These are phyloP conservation scores for Euura lappo DNA, from an alignment of 1,140 invertebrate species.

Conservation along the genomic window DNA sequence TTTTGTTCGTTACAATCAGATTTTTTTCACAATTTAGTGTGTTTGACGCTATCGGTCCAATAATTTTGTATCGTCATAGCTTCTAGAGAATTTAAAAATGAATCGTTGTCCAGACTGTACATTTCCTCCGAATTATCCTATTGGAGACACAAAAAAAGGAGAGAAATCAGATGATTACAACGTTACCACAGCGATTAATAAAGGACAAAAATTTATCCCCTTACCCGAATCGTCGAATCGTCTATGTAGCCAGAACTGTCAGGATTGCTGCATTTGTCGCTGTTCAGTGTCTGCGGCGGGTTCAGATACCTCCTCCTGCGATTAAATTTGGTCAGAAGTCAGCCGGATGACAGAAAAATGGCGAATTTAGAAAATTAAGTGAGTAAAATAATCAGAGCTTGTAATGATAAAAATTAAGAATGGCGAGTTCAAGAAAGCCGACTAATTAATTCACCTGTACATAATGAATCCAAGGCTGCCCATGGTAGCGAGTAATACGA, in stretches of 20 bases:
- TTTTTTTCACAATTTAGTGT: slow-evolving; percentile 81
- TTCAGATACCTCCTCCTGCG: slow-evolving; percentile 73
- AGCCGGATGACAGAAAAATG: neutral
- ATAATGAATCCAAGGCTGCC: slow-evolving; percentile 76
- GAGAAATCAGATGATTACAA: neutral
- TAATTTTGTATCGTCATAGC: slow-evolving; percentile 94
- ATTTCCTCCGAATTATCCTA: slow-evolving; percentile 92
- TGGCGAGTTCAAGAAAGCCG: no score
- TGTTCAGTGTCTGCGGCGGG: slow-evolving; percentile 78
- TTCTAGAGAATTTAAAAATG: slow-evolving; percentile 87
- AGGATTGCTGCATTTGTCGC: slow-evolving; percentile 80
- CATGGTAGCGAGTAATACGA: slow-evolving; percentile 69
- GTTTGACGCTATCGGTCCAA: slow-evolving; percentile 90
- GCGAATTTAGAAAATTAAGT: neutral
- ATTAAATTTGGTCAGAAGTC: slow-evolving; percentile 18
- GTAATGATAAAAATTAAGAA: slow-evolving; percentile 4
- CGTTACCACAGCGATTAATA: neutral
- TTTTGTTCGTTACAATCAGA: neutral
- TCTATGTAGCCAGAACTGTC: slow-evolving; percentile 89
- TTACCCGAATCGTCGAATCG: slow-evolving; percentile 86
- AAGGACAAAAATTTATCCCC: slow-evolving; percentile 46
- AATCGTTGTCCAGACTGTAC: slow-evolving; percentile 91
- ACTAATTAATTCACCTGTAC: slow-evolving; percentile 58
- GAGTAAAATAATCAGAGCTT: no score
- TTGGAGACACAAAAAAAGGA: neutral